Evolutionary conservation across 2,797 vertebrate species (phyloP), one percentile per base, ranked within the genome.

Genomic region (Graptemys geographica): DNA sequence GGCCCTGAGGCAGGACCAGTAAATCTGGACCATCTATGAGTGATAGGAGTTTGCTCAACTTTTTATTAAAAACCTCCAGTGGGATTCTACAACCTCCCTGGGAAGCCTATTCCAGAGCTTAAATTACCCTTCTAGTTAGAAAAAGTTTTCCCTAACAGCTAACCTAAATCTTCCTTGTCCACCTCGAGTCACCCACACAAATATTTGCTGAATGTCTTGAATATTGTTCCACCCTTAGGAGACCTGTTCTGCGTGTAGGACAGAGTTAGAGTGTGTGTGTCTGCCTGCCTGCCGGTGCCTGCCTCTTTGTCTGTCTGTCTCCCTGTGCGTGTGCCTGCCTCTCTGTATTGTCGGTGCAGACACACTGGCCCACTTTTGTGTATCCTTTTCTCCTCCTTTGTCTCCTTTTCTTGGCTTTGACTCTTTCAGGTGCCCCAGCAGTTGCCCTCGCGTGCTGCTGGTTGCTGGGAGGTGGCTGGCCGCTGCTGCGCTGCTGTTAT

Each of bases 381-480:
- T 93, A 93, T 87, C 86, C 86, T 90, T 84, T 81, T 91, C 95
- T 92, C 80, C 87, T 69, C 88, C 90, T 84, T 95, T 96, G 97
- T 97, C 94, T 95, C 87, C 90, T 37, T 89, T 81, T 96, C 96
- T 96, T 74, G 93, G 92, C 97, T 89, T 93, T 82, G 87, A 88
- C 96, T 96, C 83, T 33, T 90, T 86, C 95, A 84, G 92, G 92
- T 94, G 95, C 96, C 96, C 97, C 92, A 92, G 93, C 92, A 72
- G 94, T 93, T 96, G 95, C 97, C 96, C 96, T 95, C 97, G 93
- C 97, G 94, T 84, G 97, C 94, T 96, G 97, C 96, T 25, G 90
- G 97, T 96, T 97, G 97, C 98, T 78, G 97, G 97, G 97, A 95
- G 97, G 97, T 96, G 92, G 97, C 89, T 31, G 91, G 97, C 93